Evolutionary conservation across 2,113 vertebrate species (phyloP).

Genomic region (Grammomys surdaster): DNA sequence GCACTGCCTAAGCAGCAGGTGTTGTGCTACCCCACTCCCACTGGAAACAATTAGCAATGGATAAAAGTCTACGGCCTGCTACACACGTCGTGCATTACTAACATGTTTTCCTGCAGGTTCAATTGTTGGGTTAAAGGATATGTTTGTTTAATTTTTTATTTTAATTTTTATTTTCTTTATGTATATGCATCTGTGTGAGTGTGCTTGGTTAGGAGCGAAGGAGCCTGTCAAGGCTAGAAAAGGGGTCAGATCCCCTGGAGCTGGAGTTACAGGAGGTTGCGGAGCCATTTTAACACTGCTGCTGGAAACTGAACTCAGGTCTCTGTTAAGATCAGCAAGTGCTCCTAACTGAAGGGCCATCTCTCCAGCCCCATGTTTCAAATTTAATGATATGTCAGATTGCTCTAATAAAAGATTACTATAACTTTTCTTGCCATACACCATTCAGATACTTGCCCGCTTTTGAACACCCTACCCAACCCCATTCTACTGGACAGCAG

Average conservation of each 20-base stretch:
- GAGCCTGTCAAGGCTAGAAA: not conserved
- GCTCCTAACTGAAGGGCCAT: not conserved
- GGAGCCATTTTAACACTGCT: not conserved
- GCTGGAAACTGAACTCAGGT: not conserved
- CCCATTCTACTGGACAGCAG: not conserved
- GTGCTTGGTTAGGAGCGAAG: not conserved
- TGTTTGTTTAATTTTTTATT: not conserved
- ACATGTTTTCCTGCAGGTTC: too few relatives aligned
- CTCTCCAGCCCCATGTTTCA: not conserved
- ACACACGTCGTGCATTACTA: too few relatives aligned
- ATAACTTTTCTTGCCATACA: not conserved
- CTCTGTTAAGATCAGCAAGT: too few relatives aligned
- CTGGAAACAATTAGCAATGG: not conserved
- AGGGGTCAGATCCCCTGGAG: not conserved
- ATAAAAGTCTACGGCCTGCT: not conserved
- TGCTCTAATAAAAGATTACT: not conserved
- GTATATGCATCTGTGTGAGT: not conserved
- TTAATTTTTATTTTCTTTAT: not conserved
- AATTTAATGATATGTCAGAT: not conserved
- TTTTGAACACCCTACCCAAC: not conserved
- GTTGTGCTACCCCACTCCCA: not conserved
- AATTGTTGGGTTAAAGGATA: not conserved
- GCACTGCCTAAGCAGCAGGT: not conserved
- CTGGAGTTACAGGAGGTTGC: not conserved
- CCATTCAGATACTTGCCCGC: not conserved